These are phyloP conservation scores for Archocentrus centrarchus DNA, from an alignment of 2,113 vertebrate genomes.

Conservation along the genomic window DNA sequence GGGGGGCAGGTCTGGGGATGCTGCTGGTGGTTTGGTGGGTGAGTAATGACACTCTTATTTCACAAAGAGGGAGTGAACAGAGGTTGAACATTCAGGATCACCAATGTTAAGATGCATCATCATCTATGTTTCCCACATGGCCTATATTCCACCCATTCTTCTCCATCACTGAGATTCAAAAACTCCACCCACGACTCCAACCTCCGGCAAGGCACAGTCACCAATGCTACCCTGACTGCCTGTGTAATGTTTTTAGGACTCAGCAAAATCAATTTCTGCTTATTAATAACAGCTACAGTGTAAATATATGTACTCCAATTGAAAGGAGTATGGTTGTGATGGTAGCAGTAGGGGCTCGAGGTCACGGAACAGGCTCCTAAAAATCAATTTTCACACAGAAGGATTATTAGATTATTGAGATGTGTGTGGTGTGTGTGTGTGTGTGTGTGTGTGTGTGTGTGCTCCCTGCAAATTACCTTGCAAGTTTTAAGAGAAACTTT, in stretches of 20 bases:
- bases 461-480: constrained; percentile 45
- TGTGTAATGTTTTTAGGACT: constrained; percentile 82
- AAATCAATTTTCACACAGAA: constrained; percentile 99
- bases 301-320: constrained; percentile 84
- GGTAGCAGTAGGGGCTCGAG: constrained; percentile 41
- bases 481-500: constrained; percentile 45
- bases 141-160: constrained; percentile 36
- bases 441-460: neutral
- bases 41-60: constrained; percentile 68
- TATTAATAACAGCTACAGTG: constrained; percentile 87
- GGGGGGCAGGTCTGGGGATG: neutral
- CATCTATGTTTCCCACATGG: constrained; percentile 68
- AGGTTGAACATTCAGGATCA: constrained; percentile 66
- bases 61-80: constrained; percentile 49
- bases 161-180: constrained; percentile 48
- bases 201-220: constrained; percentile 16
- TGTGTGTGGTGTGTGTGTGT: constrained; percentile 49
- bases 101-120: constrained; percentile 73
- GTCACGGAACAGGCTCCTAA: constrained; percentile 77
- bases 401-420: constrained; percentile 90
- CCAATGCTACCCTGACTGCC: constrained; percentile 23
- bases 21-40: neutral
- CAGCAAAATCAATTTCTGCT: constrained; percentile 85
- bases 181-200: neutral
- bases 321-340: constrained; percentile 53